A percentile compares a stretch with the other conserved stretches of the same genome.
Conservation (phyloP, 2,113 vertebrate species). For the Vulpes vulpes region DNA sequence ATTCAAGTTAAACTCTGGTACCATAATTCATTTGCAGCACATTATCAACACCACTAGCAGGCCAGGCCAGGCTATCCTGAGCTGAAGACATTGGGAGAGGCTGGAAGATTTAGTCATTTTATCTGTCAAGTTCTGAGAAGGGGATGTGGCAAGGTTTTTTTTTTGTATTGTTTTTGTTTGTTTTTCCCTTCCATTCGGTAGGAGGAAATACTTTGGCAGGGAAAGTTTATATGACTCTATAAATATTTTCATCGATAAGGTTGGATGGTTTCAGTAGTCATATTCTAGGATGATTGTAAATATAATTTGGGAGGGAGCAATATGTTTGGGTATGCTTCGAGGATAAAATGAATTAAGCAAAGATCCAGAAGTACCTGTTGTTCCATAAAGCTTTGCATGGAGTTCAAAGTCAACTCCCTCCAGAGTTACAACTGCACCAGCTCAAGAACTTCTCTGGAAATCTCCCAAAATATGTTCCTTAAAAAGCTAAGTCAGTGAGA, state of each 20-base stretch:
- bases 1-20: not conserved
- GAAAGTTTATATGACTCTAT: not conserved
- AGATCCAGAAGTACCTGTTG: not conserved
- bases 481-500: not conserved
- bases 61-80: not conserved
- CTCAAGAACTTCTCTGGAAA: not conserved
- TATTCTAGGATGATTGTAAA: not conserved
- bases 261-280: not conserved
- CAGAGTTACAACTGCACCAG: not conserved
- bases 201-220: not conserved
- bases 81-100: not conserved
- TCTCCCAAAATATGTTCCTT: not conserved
- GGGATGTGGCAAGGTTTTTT: not conserved
- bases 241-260: not conserved
- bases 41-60: not conserved
- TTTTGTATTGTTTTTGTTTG: not conserved
- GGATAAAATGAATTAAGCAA: not conserved
- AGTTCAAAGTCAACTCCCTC: not conserved
- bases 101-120: not conserved
- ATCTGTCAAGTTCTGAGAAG: not conserved
- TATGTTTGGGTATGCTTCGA: not conserved
- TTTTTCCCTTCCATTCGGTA: not conserved
- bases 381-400: not conserved
- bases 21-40: not conserved
- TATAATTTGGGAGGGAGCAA: not conserved